These are phyloP conservation scores for Halcyon senegalensis DNA, from an alignment of 2,113 vertebrate species.

Conservation along the genomic window DNA sequence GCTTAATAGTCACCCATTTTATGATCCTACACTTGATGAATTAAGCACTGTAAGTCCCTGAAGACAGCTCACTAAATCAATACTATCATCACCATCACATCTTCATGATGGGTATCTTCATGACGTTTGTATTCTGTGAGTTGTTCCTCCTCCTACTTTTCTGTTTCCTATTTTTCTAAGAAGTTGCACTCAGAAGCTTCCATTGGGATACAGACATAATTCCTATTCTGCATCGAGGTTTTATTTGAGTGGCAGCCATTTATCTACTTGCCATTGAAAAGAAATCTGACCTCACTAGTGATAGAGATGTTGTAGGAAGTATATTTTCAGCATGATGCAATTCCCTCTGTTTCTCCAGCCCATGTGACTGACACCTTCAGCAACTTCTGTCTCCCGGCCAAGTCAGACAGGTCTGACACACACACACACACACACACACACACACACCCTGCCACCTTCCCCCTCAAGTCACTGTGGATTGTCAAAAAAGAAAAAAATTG, in stretches of 20 bases:
- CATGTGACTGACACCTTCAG: accelerated
- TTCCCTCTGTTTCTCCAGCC: neutral
- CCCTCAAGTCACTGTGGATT: too few species aligned
- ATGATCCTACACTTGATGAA: neutral
- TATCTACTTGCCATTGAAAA: neutral
- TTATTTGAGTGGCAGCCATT: neutral
- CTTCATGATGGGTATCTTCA: neutral
- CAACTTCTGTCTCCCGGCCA: neutral
- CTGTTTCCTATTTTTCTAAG: neutral
- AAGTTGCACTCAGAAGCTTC: neutral
- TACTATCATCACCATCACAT: neutral
- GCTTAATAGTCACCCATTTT: neutral
- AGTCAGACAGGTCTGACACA: neutral
- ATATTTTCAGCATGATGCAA: neutral
- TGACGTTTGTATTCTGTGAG: neutral
- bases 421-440: too few species aligned
- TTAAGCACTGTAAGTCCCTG: neutral
- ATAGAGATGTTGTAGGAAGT: neutral
- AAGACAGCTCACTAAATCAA: neutral
- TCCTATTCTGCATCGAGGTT: neutral
- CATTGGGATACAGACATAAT: neutral
- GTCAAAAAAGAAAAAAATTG: neutral
- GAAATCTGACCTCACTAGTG: neutral
- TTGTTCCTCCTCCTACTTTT: neutral
- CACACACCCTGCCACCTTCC: too few species aligned